Conservation (phyloP, 2,888 invertebrate species). For the Odontothrips loti region DNA sequence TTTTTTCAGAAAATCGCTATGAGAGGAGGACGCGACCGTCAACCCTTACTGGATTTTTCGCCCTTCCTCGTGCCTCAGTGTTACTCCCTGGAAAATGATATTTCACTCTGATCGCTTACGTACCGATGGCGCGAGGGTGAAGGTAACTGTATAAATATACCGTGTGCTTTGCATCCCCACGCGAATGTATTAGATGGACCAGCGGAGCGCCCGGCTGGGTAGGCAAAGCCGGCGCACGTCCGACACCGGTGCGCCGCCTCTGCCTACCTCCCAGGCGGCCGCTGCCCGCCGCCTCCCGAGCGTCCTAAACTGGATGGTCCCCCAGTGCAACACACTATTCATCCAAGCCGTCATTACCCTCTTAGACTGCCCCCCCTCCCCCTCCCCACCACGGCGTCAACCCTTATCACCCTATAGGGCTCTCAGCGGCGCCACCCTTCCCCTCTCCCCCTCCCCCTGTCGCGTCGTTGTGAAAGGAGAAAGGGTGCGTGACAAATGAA, state of each 20-base stretch:
- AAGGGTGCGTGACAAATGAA: conserved; percentile 26
- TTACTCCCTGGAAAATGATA: too few relatives aligned
- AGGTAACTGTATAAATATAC: too few relatives aligned
- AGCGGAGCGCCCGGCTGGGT: background rate
- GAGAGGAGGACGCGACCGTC: too few relatives aligned
- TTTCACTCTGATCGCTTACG: too few relatives aligned
- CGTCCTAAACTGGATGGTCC: conserved; percentile 1
- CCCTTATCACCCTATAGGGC: conserved; percentile 2
- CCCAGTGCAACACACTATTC: conserved; percentile 9
- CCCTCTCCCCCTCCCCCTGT: background rate
- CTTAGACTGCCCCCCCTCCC: background rate
- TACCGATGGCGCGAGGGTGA: too few relatives aligned
- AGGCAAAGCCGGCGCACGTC: background rate
- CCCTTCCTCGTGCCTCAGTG: too few relatives aligned
- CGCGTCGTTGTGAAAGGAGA: conserved; percentile 5
- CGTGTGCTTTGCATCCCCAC: too few relatives aligned
- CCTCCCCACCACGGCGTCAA: background rate
- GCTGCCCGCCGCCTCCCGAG: background rate
- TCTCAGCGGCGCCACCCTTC: background rate
- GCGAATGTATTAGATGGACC: too few relatives aligned
- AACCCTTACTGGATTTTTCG: too few relatives aligned
- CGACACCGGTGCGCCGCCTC: background rate
- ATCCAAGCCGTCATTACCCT: background rate
- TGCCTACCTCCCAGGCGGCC: background rate
- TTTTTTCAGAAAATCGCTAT: too few relatives aligned